Base-by-base conservation (phyloP, 2,888 invertebrate genomes). In the Tetanocera ferruginea region DNA sequence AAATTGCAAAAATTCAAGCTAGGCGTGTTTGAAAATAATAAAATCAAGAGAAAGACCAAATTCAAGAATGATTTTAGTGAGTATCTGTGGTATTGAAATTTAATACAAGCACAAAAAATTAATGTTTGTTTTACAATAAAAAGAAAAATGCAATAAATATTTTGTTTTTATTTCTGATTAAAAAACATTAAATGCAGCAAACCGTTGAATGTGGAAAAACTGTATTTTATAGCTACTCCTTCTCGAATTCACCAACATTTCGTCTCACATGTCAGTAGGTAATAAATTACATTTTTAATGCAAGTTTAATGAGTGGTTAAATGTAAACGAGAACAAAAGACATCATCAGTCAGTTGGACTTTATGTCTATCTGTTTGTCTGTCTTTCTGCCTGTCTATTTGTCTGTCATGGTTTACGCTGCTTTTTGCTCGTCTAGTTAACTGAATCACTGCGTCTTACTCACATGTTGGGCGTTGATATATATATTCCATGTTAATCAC, bases 241-340 rank as follows among this genome's bases (percentile, higher is more conserved):
- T 55, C 55, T n/a, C 55, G 55, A n/a, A 55, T 55, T 52, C 25
- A 49, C 23, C 11, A 25, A 23, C 52, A 70, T 23, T 52, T 25
- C 70, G 19, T 2, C 37, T 75, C 67, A 75, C 67, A 75, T 55
- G 66, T 75, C 23, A 67, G 67, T 55, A 52, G 52, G 66, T 34
- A 67, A 66, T 75, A 66, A 75, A 67, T 75, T 52, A 67, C 34
- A 37, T 66, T 67, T 75, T 75, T 75, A 75, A 67, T 75, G 52
- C 75, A 67, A 67, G 8, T 75, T 75, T 67, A 67, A 75, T 75
- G 66, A 75, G 79, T 67, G 57, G 49, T 60, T 73, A 66, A 67
- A 67, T 66, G 69, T 66, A 60, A 67, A 57, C 49, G 55, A 23
- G 57, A 73, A 73, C 43, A 73, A 73, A 73, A 73, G 73, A 70